Evolutionary conservation across 2,888 invertebrate species (phyloP), one percentile per base, ranked within the genome.

Genomic region (Reticulitermes lucifugus): DNA sequence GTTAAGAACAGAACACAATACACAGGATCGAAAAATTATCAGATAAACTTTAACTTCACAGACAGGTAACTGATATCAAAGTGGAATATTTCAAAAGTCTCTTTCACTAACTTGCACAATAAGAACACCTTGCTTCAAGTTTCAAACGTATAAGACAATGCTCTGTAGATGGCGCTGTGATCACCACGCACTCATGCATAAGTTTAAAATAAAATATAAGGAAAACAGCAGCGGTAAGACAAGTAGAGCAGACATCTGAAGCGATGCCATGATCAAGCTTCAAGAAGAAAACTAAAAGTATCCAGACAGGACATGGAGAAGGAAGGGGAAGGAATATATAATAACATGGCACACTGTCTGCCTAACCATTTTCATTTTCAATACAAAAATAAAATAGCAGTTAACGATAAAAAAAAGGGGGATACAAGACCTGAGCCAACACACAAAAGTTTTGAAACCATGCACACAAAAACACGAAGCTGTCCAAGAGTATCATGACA

Each of bases 401-500:
- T 29, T 73, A 41, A 41, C 9, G 29, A 77, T 46, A 77, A 51
- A 75, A 43, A 46, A 46, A 77, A 51, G 4, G 14, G 35, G 35
- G 25, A 6, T 4, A 46, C 77, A 77, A 73, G 41, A 73, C 6
- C 41, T 5, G 35, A 73, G 41, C 41, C 29, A 73, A 41, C 41
- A 73, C 73, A 51, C 77, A 46, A 46, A 77, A 46, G 77, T 46
- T 77, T 46, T 65, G 43, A 81, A 79, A 70, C 51, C 73, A 85
- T 65, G 83, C 79, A 60, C 51, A 71, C 71, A 85, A 83, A 83
- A 83, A 79, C 73, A 83, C 79, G 83, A 80, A 85, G 83, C 83
- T 73, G 80, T 83, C 65, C 83, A 83, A 80, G 79, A 83, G 70
- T 85, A 79, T 83, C 85, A 70, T 83, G 85, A 85, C 85, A 83